Percentiles rank a stretch among this genome's conserved stretches.
Evolutionary conservation across 2,113 vertebrate species (phyloP).

Genomic region (Progne subis): DNA sequence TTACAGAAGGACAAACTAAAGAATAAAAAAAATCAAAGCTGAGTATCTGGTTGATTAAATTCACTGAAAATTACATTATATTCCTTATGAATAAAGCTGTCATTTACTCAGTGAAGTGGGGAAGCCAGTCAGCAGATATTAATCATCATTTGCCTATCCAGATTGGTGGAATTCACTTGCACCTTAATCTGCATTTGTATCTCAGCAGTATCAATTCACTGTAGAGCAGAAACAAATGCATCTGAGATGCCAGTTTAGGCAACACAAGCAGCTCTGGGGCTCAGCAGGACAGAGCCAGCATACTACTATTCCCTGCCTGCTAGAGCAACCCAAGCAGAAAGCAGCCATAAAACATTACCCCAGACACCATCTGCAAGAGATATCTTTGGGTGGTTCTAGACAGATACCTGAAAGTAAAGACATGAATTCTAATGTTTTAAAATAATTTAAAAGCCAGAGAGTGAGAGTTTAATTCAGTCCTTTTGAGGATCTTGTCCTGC

Average conservation of each 20-base stretch:
- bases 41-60: not conserved
- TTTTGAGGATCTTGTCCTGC: not conserved
- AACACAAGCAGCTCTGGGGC: not conserved
- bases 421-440: not conserved
- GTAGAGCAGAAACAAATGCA: conserved; percentile 7
- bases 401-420: not conserved
- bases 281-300: not conserved
- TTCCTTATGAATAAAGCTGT: not conserved
- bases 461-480: not conserved
- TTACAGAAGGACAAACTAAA: not conserved
- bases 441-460: not conserved
- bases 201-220: conserved; percentile 9
- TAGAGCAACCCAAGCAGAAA: not conserved
- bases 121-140: conserved; percentile 55
- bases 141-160: not conserved
- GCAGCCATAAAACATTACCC: not conserved
- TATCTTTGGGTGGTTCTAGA: not conserved
- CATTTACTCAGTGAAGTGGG: conserved; percentile 5
- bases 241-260: not conserved
- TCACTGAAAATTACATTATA: conserved; percentile 3
- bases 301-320: not conserved
- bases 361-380: not conserved
- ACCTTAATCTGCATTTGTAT: conserved; percentile 29
- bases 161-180: conserved; percentile 4
- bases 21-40: not conserved